phyloP scores from a whole-genome alignment of 2,113 vertebrate genomes.

The Vireo altiloquus region DNA sequence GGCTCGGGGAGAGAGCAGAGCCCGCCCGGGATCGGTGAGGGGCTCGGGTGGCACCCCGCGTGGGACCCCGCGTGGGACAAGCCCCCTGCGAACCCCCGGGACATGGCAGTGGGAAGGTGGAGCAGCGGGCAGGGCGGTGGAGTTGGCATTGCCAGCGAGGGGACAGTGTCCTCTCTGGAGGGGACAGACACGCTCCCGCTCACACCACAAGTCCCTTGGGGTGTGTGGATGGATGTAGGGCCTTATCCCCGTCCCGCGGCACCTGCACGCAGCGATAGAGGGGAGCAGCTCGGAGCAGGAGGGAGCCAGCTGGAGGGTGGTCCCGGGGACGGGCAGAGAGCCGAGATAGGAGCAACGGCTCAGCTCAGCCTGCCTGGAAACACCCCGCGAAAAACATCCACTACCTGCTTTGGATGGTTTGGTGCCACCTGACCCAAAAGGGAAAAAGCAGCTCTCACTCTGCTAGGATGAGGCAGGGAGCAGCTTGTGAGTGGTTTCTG shows the following conservation, averaged over 20 bases:
- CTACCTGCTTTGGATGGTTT: not conserved
- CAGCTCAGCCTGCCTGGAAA: not conserved
- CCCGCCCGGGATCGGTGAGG: accelerated
- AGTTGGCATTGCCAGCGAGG: not conserved
- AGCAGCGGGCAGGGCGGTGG: not conserved
- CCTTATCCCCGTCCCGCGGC: not conserved
- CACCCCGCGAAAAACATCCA: not conserved
- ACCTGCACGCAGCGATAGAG: not conserved
- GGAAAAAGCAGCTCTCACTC: not conserved
- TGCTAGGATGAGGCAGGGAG: not conserved
- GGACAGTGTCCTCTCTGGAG: accelerated
- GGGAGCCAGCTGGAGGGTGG: not conserved
- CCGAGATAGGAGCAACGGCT: not conserved
- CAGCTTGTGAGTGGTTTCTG: not conserved
- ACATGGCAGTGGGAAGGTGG: accelerated
- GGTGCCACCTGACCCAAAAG: not conserved
- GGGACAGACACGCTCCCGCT: not conserved
- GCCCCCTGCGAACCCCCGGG: not conserved
- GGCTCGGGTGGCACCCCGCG: accelerated
- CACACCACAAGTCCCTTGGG: accelerated
- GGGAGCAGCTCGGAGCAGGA: not conserved
- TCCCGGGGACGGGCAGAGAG: not conserved
- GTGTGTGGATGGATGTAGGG: accelerated
- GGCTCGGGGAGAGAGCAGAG: not conserved
- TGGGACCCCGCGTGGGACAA: not conserved